Conservation (phyloP, 2,888 invertebrate species). For the Lordiphosa andalusiaca region DNA sequence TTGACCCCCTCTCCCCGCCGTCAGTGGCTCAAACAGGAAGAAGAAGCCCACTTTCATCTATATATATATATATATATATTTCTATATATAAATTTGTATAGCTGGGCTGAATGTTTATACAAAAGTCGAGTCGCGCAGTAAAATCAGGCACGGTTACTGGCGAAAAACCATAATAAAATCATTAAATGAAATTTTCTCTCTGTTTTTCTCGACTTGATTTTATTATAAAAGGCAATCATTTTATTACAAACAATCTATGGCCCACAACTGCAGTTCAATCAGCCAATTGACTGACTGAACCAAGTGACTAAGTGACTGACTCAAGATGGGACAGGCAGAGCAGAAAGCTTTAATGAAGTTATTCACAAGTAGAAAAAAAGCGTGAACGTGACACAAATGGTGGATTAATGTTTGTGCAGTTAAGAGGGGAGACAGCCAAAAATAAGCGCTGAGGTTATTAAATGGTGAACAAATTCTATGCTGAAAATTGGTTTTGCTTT, state of each 20-base stretch:
- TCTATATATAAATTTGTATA: constrained; percentile 2
- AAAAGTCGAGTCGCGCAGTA: constrained; percentile 15
- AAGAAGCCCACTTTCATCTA: constrained; percentile 12
- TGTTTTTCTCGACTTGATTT: constrained; percentile 39
- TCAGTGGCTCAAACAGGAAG: no score
- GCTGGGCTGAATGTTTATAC: background rate
- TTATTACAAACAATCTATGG: constrained; percentile 20
- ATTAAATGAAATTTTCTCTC: constrained; percentile 53
- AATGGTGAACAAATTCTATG: no score
- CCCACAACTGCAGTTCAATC: constrained; percentile 6
- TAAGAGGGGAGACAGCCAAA: no score
- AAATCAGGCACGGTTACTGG: constrained; percentile 10
- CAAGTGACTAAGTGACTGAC: background rate
- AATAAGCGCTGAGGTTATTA: no score
- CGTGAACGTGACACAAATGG: no score
- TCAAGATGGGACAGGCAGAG: no score
- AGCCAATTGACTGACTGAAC: constrained; percentile 5
- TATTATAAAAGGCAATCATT: constrained; percentile 47
- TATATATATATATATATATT: background rate
- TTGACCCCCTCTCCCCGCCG: constrained; percentile 18
- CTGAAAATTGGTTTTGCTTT: no score
- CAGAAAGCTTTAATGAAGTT: no score
- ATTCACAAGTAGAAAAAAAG: no score
- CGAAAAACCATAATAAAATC: constrained; percentile 50
- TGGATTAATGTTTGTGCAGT: no score